A percentile compares a stretch with the other conserved stretches of the same genome.
Evolutionary conservation across 2,797 vertebrate species (phyloP).

Genomic region (Octomys mimax): DNA sequence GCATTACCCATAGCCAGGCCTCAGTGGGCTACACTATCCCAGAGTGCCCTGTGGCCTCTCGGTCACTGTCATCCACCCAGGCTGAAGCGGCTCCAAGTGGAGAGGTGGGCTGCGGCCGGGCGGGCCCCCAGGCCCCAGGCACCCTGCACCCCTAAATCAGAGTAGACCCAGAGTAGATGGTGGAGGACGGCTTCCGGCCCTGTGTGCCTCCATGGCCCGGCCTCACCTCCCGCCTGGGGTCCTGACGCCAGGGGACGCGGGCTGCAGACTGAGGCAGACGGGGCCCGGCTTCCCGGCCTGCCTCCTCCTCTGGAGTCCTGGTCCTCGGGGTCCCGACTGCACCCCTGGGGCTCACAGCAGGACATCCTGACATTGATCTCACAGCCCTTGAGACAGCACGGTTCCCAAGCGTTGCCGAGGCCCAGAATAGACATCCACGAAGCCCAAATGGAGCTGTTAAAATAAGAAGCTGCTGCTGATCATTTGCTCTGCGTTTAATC

Average conservation of each 20-base stretch:
- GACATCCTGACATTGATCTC: not conserved
- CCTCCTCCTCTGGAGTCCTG: too few species aligned
- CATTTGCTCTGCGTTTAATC: not conserved
- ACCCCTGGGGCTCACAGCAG: not conserved
- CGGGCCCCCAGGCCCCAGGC: not conserved
- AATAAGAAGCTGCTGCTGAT: not conserved
- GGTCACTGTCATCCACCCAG: not conserved
- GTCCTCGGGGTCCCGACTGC: not conserved
- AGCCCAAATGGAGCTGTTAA: not conserved
- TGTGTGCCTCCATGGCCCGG: rapidly evolving
- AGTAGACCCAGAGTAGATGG: too few species aligned
- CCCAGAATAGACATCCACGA: not conserved
- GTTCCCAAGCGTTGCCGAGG: rapidly evolving
- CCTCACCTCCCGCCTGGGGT: not conserved
- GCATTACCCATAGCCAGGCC: not conserved
- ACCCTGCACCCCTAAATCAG: not conserved
- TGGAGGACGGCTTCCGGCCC: not conserved
- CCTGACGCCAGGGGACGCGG: not conserved
- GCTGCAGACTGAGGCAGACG: not conserved
- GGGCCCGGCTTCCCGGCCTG: not conserved
- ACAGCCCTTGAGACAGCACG: rapidly evolving
- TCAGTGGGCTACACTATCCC: not conserved
- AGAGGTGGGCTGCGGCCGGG: not conserved
- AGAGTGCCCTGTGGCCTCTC: not conserved
- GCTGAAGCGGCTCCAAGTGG: not conserved